A percentile compares a stretch with the other conserved stretches of the same genome.
Evolutionary conservation across 2,797 vertebrate species (phyloP).

Genomic region (Apogon talboti): DNA sequence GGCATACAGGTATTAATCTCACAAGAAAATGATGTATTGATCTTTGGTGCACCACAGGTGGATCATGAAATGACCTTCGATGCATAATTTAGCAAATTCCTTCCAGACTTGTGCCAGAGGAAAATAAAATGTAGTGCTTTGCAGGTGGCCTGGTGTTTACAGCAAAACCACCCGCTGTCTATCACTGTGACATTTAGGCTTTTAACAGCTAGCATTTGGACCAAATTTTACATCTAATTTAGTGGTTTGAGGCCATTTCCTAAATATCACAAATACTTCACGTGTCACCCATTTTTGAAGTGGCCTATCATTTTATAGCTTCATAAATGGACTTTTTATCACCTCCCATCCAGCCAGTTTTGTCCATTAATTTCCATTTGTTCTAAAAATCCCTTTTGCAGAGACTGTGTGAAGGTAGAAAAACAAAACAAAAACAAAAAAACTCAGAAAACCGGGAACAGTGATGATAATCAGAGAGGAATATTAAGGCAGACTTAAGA

Average conservation of each 20-base stretch:
- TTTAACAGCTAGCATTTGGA: background rate
- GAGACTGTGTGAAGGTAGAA: background rate
- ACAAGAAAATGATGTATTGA: slow-evolving; percentile 77
- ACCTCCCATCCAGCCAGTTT: background rate
- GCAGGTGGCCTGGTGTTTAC: slow-evolving; percentile 9
- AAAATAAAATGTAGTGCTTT: slow-evolving; percentile 8
- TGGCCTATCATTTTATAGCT: background rate
- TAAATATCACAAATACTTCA: slow-evolving; percentile 1
- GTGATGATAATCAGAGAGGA: background rate
- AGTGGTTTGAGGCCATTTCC: background rate
- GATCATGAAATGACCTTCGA: slow-evolving; percentile 56
- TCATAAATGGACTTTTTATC: background rate
- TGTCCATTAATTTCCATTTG: background rate
- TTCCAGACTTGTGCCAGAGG: slow-evolving; percentile 1
- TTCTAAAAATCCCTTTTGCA: background rate
- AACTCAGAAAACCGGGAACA: background rate
- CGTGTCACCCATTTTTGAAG: background rate
- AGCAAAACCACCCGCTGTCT: slow-evolving; percentile 14
- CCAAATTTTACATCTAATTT: background rate
- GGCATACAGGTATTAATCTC: slow-evolving; percentile 66
- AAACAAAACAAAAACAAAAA: too few relatives aligned
- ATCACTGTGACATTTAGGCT: slow-evolving; percentile 18
- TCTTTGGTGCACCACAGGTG: slow-evolving; percentile 54
- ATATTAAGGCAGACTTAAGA: background rate
- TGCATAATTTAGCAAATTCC: slow-evolving; percentile 53